phyloP scores from a whole-genome alignment of 92 coral and sea anemone genomes.

The Bergia puertoricense region DNA sequence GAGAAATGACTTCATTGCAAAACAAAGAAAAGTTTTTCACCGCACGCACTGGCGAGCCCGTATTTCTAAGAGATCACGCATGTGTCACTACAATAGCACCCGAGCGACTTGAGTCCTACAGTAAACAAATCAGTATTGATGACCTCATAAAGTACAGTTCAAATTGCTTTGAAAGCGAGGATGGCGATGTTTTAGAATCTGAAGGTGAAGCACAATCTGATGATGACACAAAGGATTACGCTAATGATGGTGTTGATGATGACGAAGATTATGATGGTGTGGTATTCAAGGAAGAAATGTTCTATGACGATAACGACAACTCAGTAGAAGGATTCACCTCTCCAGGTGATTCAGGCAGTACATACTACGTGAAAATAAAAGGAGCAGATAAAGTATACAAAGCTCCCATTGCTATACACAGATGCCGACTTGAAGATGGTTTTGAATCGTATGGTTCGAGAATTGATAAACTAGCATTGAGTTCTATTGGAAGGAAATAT shows the following conservation, averaged over 20 bases:
- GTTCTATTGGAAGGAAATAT: neutral
- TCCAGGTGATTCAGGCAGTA: constrained; percentile 6
- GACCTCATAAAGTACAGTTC: neutral
- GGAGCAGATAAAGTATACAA: neutral
- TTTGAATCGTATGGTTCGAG: neutral
- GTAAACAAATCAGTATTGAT: neutral
- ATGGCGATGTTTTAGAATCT: neutral
- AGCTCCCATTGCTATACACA: constrained; percentile 13
- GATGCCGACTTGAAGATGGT: neutral
- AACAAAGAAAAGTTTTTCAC: too few species aligned
- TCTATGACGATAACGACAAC: neutral
- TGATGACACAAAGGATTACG: too few species aligned
- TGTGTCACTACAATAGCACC: neutral
- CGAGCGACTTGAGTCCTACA: neutral
- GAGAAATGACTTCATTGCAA: neutral
- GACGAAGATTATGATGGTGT: neutral
- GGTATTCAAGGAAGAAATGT: neutral
- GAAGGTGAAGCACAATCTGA: neutral
- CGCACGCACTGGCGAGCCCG: neutral
- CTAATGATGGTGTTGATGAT: neutral
- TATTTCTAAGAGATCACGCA: neutral
- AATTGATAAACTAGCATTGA: neutral
- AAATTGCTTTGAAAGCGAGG: neutral
- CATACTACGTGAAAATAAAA: neutral
- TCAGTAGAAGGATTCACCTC: neutral